Conservation (phyloP, 2,888 invertebrate genomes). For the Apamea monoglypha region DNA sequence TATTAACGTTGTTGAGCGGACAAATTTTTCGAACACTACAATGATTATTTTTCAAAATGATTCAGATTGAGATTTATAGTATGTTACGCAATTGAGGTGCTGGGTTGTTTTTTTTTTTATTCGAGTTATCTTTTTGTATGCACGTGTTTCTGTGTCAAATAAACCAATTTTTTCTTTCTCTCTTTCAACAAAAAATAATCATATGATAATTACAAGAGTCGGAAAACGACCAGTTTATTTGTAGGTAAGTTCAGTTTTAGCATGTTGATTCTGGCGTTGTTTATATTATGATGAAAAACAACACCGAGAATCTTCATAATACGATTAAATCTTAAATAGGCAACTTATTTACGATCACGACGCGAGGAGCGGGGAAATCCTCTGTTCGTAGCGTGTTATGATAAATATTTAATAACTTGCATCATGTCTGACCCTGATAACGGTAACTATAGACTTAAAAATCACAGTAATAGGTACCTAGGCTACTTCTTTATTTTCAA, state of each 20-base stretch:
- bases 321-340: background rate
- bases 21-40: too few species aligned
- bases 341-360: background rate
- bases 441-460: background rate
- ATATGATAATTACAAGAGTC: too few species aligned
- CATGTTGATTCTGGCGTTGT: too few species aligned
- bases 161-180: background rate
- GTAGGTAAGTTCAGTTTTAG: background rate
- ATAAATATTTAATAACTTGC: slow-evolving; percentile 2
- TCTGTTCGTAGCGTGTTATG: background rate
- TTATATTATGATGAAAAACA: background rate
- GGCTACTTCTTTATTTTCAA: background rate
- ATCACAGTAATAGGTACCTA: background rate
- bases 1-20: too few species aligned
- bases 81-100: too few species aligned
- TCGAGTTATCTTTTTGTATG: background rate
- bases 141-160: background rate
- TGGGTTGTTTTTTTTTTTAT: background rate
- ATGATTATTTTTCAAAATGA: too few species aligned
- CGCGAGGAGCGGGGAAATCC: background rate
- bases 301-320: background rate
- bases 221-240: background rate
- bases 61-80: too few species aligned
- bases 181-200: slow-evolving; percentile 7
- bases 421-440: background rate